Conservation (phyloP, 2,113 vertebrate species). For the Embiotoca jacksoni region DNA sequence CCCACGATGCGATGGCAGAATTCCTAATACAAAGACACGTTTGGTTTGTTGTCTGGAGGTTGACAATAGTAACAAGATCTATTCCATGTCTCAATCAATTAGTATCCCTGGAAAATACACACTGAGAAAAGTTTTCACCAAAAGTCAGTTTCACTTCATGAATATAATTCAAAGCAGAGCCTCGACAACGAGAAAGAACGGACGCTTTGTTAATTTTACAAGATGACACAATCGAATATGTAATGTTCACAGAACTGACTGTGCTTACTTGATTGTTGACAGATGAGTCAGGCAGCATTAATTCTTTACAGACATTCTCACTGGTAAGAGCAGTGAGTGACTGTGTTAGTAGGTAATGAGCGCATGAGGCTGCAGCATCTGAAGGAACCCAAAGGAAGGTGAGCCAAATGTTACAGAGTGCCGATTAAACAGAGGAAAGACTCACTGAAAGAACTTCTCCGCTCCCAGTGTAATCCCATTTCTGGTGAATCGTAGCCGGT, state of each 20-base stretch:
- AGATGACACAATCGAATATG: constrained; percentile 64
- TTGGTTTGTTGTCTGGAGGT: constrained; percentile 22
- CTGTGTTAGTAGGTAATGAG: constrained; percentile 56
- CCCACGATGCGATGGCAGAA: constrained; percentile 88
- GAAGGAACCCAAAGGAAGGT: background rate
- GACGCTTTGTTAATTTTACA: constrained; percentile 51
- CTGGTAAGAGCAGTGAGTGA: constrained; percentile 31
- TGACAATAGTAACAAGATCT: constrained; percentile 25
- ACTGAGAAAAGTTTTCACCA: constrained; percentile 41
- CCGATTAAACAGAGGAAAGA: constrained; percentile 37
- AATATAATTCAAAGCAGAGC: constrained; percentile 69
- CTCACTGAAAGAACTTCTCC: constrained; percentile 88
- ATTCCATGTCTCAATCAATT: constrained; percentile 42
- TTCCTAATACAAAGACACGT: constrained; percentile 76
- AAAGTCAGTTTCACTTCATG: constrained; percentile 48
- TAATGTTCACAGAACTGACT: constrained; percentile 57
- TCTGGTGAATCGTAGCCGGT: constrained; percentile 86
- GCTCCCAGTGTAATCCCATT: constrained; percentile 83
- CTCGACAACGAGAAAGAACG: constrained; percentile 31
- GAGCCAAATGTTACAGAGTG: constrained; percentile 34
- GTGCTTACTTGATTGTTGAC: constrained; percentile 52
- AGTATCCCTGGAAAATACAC: constrained; percentile 19
- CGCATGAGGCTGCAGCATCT: constrained; percentile 35
- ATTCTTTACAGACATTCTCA: constrained; percentile 57
- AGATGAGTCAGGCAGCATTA: constrained; percentile 58